Evolutionary conservation across 2,797 vertebrate species (phyloP), one percentile per base, ranked within the genome.

Genomic region (Neosilurus mollespiculum): DNA sequence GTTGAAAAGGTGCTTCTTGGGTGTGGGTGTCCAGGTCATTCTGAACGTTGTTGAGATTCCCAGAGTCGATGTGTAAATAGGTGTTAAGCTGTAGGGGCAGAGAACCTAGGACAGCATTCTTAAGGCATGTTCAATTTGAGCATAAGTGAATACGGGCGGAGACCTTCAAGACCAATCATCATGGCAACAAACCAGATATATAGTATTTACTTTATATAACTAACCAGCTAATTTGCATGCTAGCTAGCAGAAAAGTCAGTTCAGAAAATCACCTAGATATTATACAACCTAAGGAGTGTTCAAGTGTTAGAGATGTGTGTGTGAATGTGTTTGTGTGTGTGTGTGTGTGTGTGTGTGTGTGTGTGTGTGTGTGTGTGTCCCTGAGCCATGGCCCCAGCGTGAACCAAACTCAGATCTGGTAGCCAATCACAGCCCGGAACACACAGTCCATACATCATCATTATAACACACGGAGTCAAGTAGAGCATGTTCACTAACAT

Each of bases 361-460:
- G 66, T 43, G 37, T 22, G 24, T 56, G 72, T 58, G 72, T 30
- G 51, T 18, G 49, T 30, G 34, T 49, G 10, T 94, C 97, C 97
- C 96, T 99, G 97, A 84, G 97, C 97, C 78, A 98, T 84, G 75
- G 96, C 97, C 88, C 97, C 97, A 9, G 97, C 96, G 78, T 98
- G 95, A 5, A 98, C 92, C 49, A 98, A 91, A 11, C 94, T 96
- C 84, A 98, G 70, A 34, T 98, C 97, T 0, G 93, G 95, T 93
- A 98, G 95, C 97, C 97, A 98, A 81, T 95, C 94, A 83, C 97
- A 98, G 6, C 97, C 97, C 73, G 97, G 97, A 67, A 98, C 96
- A 87, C 96, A 89, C 24, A 98, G 92, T 37, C 96, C 96, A 16
- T 99, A 98, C 0, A 98, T 89, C 37, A 95, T 90, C 30, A 96